Conservation (phyloP, 1,140 invertebrate genomes). For the Drosophila tropicalis region DNA sequence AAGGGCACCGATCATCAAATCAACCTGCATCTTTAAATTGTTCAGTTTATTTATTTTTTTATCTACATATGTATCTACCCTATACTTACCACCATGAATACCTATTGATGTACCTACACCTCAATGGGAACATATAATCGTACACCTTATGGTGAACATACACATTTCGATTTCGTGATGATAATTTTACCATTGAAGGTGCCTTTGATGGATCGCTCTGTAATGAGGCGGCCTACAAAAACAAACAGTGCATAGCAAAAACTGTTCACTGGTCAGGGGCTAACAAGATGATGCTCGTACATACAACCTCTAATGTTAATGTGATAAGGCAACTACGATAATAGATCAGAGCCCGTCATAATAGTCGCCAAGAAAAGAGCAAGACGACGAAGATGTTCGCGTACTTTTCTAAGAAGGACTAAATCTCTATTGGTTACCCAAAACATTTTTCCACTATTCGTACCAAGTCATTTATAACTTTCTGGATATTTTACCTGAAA, state of each 20-base stretch:
- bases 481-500: too few species aligned
- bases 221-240: slow-evolving; percentile 1
- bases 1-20: slow-evolving; percentile 55
- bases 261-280: slow-evolving; percentile 40
- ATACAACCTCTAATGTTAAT: slow-evolving; percentile 41
- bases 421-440: too few species aligned
- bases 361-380: too few species aligned
- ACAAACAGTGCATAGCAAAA: slow-evolving; percentile 37
- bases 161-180: slow-evolving; percentile 43
- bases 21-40: slow-evolving; percentile 9
- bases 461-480: too few species aligned
- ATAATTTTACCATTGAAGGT: slow-evolving; percentile 44
- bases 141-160: slow-evolving; percentile 8
- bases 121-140: background rate
- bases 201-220: slow-evolving; percentile 61
- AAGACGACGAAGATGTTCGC: too few species aligned
- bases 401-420: too few species aligned
- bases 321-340: background rate
- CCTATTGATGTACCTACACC: slow-evolving; percentile 46
- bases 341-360: too few species aligned
- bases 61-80: background rate
- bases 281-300: slow-evolving; percentile 3
- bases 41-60: background rate
- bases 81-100: slow-evolving; percentile 24
- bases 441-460: too few species aligned